These are phyloP conservation scores for Meloe dianella DNA, from an alignment of 2,888 invertebrate genomes.

Conservation along the genomic window DNA sequence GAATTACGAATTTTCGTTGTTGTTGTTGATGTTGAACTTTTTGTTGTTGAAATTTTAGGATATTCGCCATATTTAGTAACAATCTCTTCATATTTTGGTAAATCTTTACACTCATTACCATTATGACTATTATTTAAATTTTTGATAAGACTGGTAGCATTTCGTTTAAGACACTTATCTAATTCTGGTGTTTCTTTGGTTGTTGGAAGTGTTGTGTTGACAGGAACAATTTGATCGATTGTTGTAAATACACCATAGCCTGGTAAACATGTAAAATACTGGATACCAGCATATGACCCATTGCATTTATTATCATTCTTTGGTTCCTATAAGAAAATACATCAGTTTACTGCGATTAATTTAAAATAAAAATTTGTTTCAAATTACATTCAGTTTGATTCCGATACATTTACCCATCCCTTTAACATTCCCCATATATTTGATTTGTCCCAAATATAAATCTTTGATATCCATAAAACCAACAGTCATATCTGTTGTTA, in stretches of 20 bases:
- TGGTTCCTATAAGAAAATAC: constrained; percentile 45
- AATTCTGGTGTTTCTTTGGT: constrained; percentile 34
- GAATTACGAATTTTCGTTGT: constrained; percentile 45
- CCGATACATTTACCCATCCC: constrained; percentile 66
- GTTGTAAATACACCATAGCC: constrained; percentile 57
- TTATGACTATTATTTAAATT: constrained; percentile 17
- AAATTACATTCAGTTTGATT: constrained; percentile 63
- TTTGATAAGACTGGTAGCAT: constrained; percentile 41
- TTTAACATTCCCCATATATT: constrained; percentile 63
- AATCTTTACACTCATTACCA: constrained; percentile 21
- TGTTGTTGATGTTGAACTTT: constrained; percentile 33
- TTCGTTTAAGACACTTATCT: constrained; percentile 43
- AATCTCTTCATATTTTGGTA: constrained; percentile 50
- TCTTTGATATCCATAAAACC: constrained; percentile 55
- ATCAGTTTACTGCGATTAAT: background rate
- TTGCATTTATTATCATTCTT: constrained; percentile 54
- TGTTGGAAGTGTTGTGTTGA: constrained; percentile 24
- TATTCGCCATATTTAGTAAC: constrained; percentile 52
- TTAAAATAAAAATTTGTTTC: constrained; percentile 6
- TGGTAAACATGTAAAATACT: constrained; percentile 54
- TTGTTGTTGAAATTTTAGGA: constrained; percentile 12
- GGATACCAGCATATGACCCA: constrained; percentile 54
- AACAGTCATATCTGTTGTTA: constrained; percentile 55
- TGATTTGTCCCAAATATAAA: constrained; percentile 58
- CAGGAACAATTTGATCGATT: constrained; percentile 50